Evolutionary conservation across 2,113 vertebrate genomes (phyloP).

Genomic region (Aegotheles bennettii): DNA sequence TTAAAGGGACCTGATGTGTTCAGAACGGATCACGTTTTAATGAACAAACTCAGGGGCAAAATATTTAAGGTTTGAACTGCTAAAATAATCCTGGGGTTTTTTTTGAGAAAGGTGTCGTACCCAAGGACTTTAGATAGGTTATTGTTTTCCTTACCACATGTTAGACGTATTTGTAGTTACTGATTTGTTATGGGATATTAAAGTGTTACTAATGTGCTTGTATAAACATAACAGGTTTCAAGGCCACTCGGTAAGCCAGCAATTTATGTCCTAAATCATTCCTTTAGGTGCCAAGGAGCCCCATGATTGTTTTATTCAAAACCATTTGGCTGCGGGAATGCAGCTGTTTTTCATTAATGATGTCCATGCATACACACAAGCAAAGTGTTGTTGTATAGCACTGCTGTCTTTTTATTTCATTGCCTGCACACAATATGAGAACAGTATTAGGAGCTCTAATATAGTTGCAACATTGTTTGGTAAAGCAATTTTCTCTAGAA

Average conservation of each 20-base stretch:
- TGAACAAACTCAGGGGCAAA: not conserved
- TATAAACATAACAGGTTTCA: not conserved
- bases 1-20: slow-evolving; percentile 24
- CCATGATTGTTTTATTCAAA: slow-evolving; percentile 26
- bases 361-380: not conserved
- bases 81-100: not conserved
- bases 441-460: not conserved
- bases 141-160: not conserved
- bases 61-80: not conserved
- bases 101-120: not conserved
- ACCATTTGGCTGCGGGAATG: not conserved
- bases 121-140: not conserved
- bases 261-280: slow-evolving; percentile 30
- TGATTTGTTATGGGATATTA: not conserved
- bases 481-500: not conserved
- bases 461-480: not conserved
- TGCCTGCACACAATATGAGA: not conserved
- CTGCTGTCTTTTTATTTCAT: not conserved
- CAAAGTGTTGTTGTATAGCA: not conserved
- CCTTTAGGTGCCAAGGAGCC: slow-evolving; percentile 22
- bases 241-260: not conserved
- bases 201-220: not conserved
- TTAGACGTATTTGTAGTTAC: not conserved
- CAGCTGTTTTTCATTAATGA: slow-evolving; percentile 1
- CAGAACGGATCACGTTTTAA: slow-evolving; percentile 2